Evolutionary conservation across 2,888 invertebrate species (phyloP), one percentile per base, ranked within the genome.

Genomic region (Melipona beecheii): DNA sequence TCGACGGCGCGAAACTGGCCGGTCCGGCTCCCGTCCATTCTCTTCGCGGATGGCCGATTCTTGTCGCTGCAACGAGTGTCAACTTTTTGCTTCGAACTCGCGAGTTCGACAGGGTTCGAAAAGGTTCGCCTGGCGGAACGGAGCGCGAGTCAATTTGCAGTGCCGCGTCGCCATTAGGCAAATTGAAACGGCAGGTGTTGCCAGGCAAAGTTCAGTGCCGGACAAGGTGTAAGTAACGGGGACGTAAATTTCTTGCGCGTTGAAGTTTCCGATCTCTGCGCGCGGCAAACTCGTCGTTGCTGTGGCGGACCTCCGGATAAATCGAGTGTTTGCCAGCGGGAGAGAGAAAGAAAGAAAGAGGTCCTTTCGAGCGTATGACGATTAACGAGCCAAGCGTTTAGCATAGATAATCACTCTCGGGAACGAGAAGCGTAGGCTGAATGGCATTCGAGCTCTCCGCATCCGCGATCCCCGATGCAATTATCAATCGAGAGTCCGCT

Each of bases 401-500:
- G 92, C 92, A 92, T 92, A 91, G 91, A 91, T 92, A 92, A 92
- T 92, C 91, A 92, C 92, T 92, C 92, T 73, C 83, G 92, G 92
- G 92, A 92, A 80, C 83, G 65, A 76, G 82, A 72, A 80, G 75
- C 81, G 86, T 87, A 82, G 86, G 75, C 77, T 60, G 85, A 89
- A 89, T 85, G 85, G 83, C 83, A 81, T 83, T 85, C 85, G 27
- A 76, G 84, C 83, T 87, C 88, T 73, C 81, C 78, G 83, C 86
- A 81, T 87, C 84, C 86, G 83, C 84, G 87, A 85, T 84, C 87
- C 87, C 87, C 87, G 86, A 92, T 90, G 91, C 91, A 92, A 92
- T 92, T 92, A 92, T 92, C 92, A 92, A 91, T 92, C 90, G 92
- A 89, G 90, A 90, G 91, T 89, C 89, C 90, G 89, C 87, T 85